Conservation (phyloP, 2,888 invertebrate genomes). For the Drosophila antonietae region DNA sequence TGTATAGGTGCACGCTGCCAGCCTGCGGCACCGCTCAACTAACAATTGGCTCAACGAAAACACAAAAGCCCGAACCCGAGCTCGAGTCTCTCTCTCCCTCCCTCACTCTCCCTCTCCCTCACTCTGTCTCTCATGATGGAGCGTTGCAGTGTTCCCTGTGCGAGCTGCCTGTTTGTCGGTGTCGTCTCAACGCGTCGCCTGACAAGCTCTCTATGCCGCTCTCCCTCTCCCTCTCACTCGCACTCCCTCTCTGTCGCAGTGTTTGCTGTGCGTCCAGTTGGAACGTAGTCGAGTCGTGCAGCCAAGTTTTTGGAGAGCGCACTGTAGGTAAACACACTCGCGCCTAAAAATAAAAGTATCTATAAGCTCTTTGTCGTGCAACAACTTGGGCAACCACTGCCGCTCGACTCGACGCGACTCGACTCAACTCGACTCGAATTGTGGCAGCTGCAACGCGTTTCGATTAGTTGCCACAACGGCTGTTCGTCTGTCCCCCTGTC, state of each 20-base stretch:
- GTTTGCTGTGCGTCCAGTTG: conserved; percentile 70
- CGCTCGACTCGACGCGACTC: conserved; percentile 28
- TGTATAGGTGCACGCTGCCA: conserved; percentile 21
- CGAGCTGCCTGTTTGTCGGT: conserved; percentile 70
- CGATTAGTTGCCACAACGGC: conserved; percentile 75
- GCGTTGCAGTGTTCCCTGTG: conserved; percentile 30
- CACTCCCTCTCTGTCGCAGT: conserved; percentile 10
- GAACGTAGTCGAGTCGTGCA: conserved; percentile 65
- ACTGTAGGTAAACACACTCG: conserved; percentile 78
- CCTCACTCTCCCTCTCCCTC: neutral
- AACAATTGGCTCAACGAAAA: conserved; percentile 55
- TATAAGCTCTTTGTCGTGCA: conserved; percentile 68
- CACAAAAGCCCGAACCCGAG: conserved; percentile 21
- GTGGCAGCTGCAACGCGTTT: conserved; percentile 77
- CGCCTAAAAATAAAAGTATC: conserved; percentile 73
- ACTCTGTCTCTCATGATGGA: conserved; percentile 16
- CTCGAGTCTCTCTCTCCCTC: neutral
- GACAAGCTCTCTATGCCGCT: conserved; percentile 48
- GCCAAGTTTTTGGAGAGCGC: conserved; percentile 66
- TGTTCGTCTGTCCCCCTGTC: conserved; percentile 53
- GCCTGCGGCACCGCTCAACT: conserved; percentile 40
- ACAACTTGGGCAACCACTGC: conserved; percentile 74
- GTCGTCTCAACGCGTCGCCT: conserved; percentile 69
- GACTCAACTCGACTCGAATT: conserved; percentile 37
- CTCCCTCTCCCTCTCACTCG: neutral